Conservation (phyloP, 1,140 invertebrate genomes). For the Carcinoscorpius rotundicauda region DNA sequence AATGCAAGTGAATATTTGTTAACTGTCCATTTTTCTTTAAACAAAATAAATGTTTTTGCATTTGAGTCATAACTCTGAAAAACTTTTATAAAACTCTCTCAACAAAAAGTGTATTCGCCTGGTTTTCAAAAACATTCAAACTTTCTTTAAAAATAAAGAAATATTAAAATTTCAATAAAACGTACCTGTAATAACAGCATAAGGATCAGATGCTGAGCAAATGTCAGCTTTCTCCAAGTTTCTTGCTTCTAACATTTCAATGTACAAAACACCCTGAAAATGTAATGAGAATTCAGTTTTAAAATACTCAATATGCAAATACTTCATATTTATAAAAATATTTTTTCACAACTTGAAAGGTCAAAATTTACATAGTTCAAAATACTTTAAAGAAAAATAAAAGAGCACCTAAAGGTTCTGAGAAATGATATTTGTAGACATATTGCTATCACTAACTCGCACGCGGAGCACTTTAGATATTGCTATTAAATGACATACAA, state of each 20-base stretch:
- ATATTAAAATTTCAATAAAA: conserved; percentile 10
- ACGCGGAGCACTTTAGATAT: too few relatives aligned
- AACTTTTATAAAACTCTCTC: too few relatives aligned
- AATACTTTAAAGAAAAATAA: too few relatives aligned
- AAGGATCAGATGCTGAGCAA: conserved; percentile 92
- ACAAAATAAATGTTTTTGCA: too few relatives aligned
- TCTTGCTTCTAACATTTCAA: conserved; percentile 83
- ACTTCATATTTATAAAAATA: not conserved
- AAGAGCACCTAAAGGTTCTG: too few relatives aligned
- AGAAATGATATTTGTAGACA: too few relatives aligned
- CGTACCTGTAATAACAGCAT: conserved; percentile 57
- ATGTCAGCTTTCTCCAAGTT: conserved; percentile 68
- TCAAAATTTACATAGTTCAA: not conserved
- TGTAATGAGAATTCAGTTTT: not conserved
- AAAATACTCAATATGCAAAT: not conserved
- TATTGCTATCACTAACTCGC: too few relatives aligned
- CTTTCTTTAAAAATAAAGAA: not conserved
- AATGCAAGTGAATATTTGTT: too few relatives aligned
- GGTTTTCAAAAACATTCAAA: conserved; percentile 4
- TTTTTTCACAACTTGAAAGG: not conserved
- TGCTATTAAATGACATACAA: too few relatives aligned
- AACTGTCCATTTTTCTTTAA: too few relatives aligned
- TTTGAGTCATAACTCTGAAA: too few relatives aligned
- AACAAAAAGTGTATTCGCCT: too few relatives aligned
- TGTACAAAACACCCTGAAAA: conserved; percentile 28